Conservation (phyloP, 1,140 invertebrate species). For the Heliothis subflexa region DNA sequence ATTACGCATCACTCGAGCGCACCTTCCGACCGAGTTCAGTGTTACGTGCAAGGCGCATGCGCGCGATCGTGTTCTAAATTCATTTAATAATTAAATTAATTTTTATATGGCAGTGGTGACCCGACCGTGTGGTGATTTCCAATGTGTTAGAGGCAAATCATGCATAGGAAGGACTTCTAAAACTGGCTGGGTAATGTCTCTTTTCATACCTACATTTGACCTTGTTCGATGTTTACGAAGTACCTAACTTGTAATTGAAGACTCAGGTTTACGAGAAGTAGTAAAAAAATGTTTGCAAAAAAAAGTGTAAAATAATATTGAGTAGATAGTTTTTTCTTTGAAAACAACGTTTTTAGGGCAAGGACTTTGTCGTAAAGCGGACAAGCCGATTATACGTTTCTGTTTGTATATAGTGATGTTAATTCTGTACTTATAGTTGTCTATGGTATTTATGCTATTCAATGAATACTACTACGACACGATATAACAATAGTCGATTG, state of each 20-base stretch:
- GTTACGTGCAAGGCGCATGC: constrained; percentile 75
- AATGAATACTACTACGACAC: constrained; percentile 6
- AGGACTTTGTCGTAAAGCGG: neutral
- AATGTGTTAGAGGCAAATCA: constrained; percentile 67
- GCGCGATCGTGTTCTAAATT: constrained; percentile 71
- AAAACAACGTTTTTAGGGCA: constrained; percentile 1
- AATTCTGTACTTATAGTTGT: neutral
- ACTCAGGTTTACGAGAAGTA: constrained; percentile 28
- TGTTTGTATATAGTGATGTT: neutral
- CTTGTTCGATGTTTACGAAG: constrained; percentile 54
- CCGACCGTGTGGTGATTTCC: constrained; percentile 74
- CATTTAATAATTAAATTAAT: constrained; percentile 59
- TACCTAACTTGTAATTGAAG: constrained; percentile 23
- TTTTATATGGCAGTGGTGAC: constrained; percentile 83
- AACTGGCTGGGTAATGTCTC: constrained; percentile 75
- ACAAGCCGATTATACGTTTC: constrained; percentile 10
- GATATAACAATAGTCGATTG: neutral
- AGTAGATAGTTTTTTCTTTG: constrained; percentile 10
- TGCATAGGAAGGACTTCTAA: constrained; percentile 63
- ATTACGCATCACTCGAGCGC: constrained; percentile 63
- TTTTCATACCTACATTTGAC: constrained; percentile 56
- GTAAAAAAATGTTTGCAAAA: constrained; percentile 11
- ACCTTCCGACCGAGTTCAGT: constrained; percentile 75
- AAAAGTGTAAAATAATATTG: neutral
- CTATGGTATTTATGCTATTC: neutral